phyloP scores from a whole-genome alignment of 1,140 invertebrate genomes.

The Cheumatopsyche charites region DNA sequence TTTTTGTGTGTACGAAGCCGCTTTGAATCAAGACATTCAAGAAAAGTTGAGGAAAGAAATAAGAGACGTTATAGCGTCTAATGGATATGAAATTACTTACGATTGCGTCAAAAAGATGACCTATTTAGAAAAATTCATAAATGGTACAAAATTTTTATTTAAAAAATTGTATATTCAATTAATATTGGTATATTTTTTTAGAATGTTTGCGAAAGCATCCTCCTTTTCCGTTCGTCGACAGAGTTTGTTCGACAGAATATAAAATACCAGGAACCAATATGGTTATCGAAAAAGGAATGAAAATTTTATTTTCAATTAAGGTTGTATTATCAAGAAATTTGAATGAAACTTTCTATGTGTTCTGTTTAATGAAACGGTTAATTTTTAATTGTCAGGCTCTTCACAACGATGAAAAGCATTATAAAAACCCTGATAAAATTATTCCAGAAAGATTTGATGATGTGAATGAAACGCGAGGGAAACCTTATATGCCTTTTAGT shows the following conservation, averaged over 20 bases:
- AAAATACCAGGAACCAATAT: constrained; percentile 56
- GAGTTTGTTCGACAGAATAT: constrained; percentile 57
- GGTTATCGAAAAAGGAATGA: constrained; percentile 57
- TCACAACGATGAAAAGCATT: constrained; percentile 37
- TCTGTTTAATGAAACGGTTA: neutral
- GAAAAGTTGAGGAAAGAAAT: constrained; percentile 54
- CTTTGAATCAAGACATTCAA: constrained; percentile 54
- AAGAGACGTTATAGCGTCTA: constrained; percentile 43
- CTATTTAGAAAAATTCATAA: constrained; percentile 53
- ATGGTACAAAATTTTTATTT: constrained; percentile 41
- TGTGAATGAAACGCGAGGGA: constrained; percentile 6
- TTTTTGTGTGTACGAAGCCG: constrained; percentile 53
- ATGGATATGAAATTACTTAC: constrained; percentile 51
- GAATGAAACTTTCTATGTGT: neutral
- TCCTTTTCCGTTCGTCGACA: constrained; percentile 55
- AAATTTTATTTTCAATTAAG: constrained; percentile 58
- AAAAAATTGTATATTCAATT: no score
- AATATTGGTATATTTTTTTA: constrained; percentile 43
- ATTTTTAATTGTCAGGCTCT: constrained; percentile 27
- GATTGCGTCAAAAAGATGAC: constrained; percentile 55
- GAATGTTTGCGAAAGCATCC: constrained; percentile 63
- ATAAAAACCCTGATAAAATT: constrained; percentile 34
- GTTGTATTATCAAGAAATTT: constrained; percentile 13
- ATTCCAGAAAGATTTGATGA: constrained; percentile 41
- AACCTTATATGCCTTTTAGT: constrained; percentile 40